phyloP scores from a whole-genome alignment of 2,888 invertebrate genomes.

The Mayetiola destructor region DNA sequence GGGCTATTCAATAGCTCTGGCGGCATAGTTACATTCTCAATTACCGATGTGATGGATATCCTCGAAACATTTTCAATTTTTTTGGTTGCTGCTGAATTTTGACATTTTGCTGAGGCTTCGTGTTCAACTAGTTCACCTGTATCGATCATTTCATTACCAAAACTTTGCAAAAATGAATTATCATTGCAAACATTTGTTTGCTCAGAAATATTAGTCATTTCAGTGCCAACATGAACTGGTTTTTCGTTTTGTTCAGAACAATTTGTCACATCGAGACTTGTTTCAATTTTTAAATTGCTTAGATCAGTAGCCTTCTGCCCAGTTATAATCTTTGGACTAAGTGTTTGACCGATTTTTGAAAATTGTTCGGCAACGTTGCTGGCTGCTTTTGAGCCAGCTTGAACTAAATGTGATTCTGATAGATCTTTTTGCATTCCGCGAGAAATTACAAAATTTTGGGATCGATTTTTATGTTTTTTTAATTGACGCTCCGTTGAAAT shows the following conservation, averaged over 20 bases:
- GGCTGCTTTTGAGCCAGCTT: conserved; percentile 70
- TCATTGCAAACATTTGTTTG: conserved; percentile 36
- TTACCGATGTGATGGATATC: conserved; percentile 34
- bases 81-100: conserved; percentile 36
- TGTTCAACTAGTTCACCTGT: conserved; percentile 23
- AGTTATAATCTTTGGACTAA: conserved; percentile 30
- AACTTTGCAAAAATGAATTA: conserved; percentile 46
- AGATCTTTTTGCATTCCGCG: conserved; percentile 52
- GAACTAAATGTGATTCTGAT: conserved; percentile 76
- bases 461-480: conserved; percentile 51
- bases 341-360: conserved; percentile 53
- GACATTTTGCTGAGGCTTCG: conserved; percentile 16
- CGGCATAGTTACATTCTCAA: conserved; percentile 32
- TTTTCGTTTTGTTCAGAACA: conserved; percentile 26
- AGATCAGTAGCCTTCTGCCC: conserved; percentile 32
- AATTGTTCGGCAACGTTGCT: conserved; percentile 78
- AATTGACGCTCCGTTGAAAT: conserved; percentile 53
- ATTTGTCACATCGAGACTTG: conserved; percentile 24
- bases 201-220: conserved; percentile 25
- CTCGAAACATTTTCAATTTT: conserved; percentile 31
- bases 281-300: conserved; percentile 18
- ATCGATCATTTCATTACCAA: conserved; percentile 47
- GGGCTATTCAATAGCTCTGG: conserved; percentile 31
- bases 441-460: conserved; percentile 21
- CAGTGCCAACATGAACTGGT: conserved; percentile 39